Percentiles rank a stretch among this genome's conserved stretches.
Conservation (phyloP, 1,140 invertebrate species). For the Monomorium pharaonis region DNA sequence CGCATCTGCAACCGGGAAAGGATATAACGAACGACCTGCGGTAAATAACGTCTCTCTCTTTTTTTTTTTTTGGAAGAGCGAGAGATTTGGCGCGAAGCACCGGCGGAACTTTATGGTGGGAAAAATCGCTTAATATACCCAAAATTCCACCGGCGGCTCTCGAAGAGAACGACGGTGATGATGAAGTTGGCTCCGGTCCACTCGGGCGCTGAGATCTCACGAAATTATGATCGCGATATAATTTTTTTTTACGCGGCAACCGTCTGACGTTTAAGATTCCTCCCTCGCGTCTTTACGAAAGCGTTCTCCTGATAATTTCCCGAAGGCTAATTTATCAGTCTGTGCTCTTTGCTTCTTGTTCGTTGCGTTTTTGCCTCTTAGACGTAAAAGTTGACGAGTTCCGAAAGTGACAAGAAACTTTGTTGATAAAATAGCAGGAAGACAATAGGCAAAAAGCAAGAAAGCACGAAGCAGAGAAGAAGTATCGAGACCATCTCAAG, state of each 20-base stretch:
- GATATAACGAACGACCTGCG: not conserved
- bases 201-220: not conserved
- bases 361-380: too few species aligned
- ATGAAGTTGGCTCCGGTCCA: not conserved
- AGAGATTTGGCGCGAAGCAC: not conserved
- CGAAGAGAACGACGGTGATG: constrained; percentile 9
- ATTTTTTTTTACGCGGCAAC: constrained; percentile 20
- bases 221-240: constrained; percentile 2
- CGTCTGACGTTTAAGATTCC: not conserved
- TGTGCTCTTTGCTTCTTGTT: too few species aligned
- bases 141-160: not conserved
- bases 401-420: too few species aligned
- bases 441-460: too few species aligned
- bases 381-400: too few species aligned
- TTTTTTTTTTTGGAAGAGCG: not conserved
- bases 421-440: too few species aligned
- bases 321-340: too few species aligned
- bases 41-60: constrained; percentile 43
- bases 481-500: not conserved
- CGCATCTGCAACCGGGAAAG: not conserved
- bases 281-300: not conserved
- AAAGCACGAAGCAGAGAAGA: not conserved
- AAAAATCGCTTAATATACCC: constrained; percentile 42
- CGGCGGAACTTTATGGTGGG: constrained; percentile 10
- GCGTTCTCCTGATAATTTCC: not conserved